phyloP scores from a whole-genome alignment of 2,888 invertebrate genomes.

The Cepaea hortensis region DNA sequence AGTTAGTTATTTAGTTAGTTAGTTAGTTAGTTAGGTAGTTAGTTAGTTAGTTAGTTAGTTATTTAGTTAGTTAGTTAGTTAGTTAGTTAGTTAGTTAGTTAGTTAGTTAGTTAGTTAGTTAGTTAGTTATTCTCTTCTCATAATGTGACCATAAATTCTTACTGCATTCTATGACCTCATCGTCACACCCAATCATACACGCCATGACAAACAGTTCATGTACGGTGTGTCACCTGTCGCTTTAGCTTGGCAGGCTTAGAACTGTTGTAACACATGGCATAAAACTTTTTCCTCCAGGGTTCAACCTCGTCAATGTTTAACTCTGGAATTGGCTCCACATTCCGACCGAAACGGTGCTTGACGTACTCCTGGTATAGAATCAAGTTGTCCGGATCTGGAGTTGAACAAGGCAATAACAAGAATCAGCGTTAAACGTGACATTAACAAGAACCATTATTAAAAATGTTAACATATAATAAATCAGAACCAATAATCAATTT shows the following conservation, averaged over 20 bases:
- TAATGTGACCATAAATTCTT: too few species aligned
- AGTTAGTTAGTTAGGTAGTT: too few species aligned
- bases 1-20: too few species aligned
- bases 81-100: too few species aligned
- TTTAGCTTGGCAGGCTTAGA: not conserved
- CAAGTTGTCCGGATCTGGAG: constrained; percentile 36
- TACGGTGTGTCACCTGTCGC: not conserved
- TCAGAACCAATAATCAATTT: not conserved
- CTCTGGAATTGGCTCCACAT: constrained; percentile 7
- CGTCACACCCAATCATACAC: too few species aligned
- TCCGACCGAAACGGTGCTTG: constrained; percentile 14
- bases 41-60: too few species aligned
- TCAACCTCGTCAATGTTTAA: constrained; percentile 13
- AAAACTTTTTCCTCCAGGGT: constrained; percentile 35
- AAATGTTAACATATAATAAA: not conserved
- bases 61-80: too few species aligned
- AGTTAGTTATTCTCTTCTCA: too few species aligned
- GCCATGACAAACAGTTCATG: too few species aligned
- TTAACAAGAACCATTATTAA: not conserved
- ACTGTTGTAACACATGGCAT: constrained; percentile 28
- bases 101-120: too few species aligned
- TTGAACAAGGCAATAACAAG: not conserved
- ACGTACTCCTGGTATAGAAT: constrained; percentile 11
- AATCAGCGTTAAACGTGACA: too few species aligned
- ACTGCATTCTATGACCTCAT: too few species aligned